Conservation (phyloP, 2,113 vertebrate species). For the Myotis brandtii region DNA sequence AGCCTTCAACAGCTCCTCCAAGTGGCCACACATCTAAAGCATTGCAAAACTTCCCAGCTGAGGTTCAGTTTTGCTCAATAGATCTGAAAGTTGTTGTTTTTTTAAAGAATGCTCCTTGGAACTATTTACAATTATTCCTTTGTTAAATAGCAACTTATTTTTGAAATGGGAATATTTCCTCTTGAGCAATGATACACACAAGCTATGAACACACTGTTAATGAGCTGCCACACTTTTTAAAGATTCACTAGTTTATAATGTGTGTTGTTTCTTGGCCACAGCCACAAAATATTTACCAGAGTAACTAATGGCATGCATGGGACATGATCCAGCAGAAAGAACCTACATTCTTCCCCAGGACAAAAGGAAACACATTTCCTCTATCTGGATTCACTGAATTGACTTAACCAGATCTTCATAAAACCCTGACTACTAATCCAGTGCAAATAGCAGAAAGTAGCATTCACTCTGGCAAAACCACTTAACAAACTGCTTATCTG, state of each 20-base stretch:
- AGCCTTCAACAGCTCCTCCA: not conserved
- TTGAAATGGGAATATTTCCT: not conserved
- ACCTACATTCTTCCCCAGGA: not conserved
- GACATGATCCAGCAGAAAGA: not conserved
- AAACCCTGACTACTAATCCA: constrained; percentile 4
- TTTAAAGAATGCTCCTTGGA: not conserved
- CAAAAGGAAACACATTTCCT: constrained; percentile 48
- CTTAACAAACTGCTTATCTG: not conserved
- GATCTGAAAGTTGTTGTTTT: not conserved
- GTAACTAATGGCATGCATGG: not conserved
- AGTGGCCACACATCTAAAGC: constrained; percentile 6
- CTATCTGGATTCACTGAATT: constrained; percentile 5
- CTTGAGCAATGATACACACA: not conserved
- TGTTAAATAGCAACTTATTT: not conserved
- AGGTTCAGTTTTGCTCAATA: not conserved
- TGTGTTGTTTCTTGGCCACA: not conserved
- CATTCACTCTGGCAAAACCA: not conserved
- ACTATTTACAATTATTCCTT: not conserved
- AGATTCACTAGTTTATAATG: not conserved
- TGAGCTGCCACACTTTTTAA: not conserved
- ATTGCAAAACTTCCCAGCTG: not conserved
- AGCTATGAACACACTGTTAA: not conserved
- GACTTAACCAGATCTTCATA: constrained; percentile 2
- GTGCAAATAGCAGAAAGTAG: constrained; percentile 28
- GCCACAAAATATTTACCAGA: not conserved